Conservation (phyloP, 2,888 invertebrate genomes). For the Calliopum simillimum region DNA sequence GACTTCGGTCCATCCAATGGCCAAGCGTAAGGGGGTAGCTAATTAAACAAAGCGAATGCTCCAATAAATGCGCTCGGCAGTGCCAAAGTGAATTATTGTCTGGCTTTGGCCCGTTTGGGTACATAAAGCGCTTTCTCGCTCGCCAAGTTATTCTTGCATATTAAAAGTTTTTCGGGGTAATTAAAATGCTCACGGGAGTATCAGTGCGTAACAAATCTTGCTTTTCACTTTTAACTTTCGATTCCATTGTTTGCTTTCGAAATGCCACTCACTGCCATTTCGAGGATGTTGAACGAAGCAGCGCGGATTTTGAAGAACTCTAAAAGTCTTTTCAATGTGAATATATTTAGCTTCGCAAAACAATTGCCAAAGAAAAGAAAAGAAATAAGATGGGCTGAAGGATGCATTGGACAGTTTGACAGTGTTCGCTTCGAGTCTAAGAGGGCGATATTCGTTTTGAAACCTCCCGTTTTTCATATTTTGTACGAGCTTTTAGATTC, state of each 20-base stretch:
- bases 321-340: too few relatives aligned
- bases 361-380: too few relatives aligned
- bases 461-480: too few relatives aligned
- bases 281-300: neutral
- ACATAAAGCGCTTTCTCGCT: constrained; percentile 2
- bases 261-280: constrained; percentile 22
- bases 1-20: neutral
- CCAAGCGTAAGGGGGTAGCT: neutral
- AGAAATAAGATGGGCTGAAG: too few relatives aligned
- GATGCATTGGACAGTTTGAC: too few relatives aligned
- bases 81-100: constrained; percentile 61
- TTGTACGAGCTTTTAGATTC: too few relatives aligned
- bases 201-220: constrained; percentile 63
- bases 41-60: constrained; percentile 42
- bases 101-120: neutral
- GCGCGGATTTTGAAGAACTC: too few relatives aligned
- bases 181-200: constrained; percentile 62
- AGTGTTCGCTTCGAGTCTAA: too few relatives aligned
- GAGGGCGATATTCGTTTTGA: too few relatives aligned
- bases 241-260: constrained; percentile 43
- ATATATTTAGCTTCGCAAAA: too few relatives aligned
- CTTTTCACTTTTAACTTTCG: constrained; percentile 61
- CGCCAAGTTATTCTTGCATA: constrained; percentile 43
- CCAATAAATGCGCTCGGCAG: constrained; percentile 23
- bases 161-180: constrained; percentile 57